These are phyloP conservation scores for Lanius collurio DNA, from an alignment of 2,113 vertebrate species.

Conservation along the genomic window DNA sequence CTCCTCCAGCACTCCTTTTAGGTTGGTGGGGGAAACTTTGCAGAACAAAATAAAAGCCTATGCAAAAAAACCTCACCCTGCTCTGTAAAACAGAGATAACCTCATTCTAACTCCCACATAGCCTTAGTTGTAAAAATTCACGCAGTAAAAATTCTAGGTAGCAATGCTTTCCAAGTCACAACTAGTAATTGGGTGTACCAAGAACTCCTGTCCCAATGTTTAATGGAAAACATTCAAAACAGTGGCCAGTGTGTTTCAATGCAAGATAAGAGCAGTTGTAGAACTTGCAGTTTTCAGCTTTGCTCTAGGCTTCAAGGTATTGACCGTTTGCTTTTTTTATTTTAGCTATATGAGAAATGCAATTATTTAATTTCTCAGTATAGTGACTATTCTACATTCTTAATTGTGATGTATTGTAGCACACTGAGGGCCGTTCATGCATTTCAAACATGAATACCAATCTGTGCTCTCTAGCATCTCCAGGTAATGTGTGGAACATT, in stretches of 20 bases:
- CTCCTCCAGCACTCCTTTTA: background rate
- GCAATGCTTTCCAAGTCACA: background rate
- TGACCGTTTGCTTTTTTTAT: background rate
- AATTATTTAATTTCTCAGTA: background rate
- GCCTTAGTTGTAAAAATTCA: background rate
- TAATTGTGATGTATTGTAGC: accelerated
- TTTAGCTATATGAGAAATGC: background rate
- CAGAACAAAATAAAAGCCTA: background rate
- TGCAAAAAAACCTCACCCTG: background rate
- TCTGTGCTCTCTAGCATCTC: background rate
- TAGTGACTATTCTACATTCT: background rate
- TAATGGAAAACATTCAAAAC: background rate
- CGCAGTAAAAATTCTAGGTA: background rate
- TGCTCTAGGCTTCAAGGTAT: background rate
- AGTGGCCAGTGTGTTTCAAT: background rate
- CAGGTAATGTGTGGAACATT: background rate
- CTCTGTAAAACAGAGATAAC: background rate
- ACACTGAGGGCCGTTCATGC: background rate
- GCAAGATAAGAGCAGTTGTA: background rate
- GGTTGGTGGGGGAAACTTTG: background rate
- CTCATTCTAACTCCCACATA: background rate
- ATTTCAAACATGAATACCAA: background rate
- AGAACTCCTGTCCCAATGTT: background rate
- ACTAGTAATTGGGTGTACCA: background rate
- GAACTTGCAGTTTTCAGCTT: background rate